Percentiles rank a stretch among this genome's conserved stretches.
phyloP scores from a whole-genome alignment of 1,140 invertebrate genomes.

The Bacillus rossius region DNA sequence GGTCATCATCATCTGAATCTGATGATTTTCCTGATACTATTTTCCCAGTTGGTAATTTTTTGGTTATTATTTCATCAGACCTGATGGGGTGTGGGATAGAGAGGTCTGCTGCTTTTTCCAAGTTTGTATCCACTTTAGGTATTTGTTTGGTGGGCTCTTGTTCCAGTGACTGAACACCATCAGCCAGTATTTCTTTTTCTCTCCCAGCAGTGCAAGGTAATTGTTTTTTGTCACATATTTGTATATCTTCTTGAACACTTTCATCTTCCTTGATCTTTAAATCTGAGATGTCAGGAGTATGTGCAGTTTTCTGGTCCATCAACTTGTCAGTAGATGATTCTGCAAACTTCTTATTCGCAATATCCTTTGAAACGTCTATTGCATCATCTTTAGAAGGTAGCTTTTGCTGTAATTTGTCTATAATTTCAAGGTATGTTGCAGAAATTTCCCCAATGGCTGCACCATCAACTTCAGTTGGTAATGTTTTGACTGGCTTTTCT shows the following conservation, averaged over 20 bases:
- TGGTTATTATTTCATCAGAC: not conserved
- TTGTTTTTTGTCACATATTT: too few relatives aligned
- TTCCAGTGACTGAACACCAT: not conserved
- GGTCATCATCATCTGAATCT: slow-evolving; percentile 2
- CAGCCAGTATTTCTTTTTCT: not conserved
- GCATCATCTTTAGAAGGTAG: not conserved
- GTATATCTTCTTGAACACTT: too few relatives aligned
- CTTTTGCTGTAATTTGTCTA: slow-evolving; percentile 10
- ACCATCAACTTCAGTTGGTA: slow-evolving; percentile 29
- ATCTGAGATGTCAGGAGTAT: too few relatives aligned
- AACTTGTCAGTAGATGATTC: too few relatives aligned
- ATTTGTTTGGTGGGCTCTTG: not conserved
- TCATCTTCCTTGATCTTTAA: too few relatives aligned
- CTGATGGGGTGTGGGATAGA: too few relatives aligned
- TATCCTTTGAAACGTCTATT: too few relatives aligned
- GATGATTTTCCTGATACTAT: not conserved
- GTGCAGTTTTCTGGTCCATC: too few relatives aligned
- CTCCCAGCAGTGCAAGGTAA: not conserved
- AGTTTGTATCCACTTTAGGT: not conserved
- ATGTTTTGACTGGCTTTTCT: too few relatives aligned
- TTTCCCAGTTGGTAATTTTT: not conserved
- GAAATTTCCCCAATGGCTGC: not conserved
- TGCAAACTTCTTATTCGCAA: too few relatives aligned
- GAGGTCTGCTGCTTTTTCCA: too few relatives aligned
- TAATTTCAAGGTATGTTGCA: slow-evolving; percentile 8